These are phyloP conservation scores for Dolichotis patagonum DNA, from an alignment of 2,113 vertebrate genomes.

Conservation along the genomic window DNA sequence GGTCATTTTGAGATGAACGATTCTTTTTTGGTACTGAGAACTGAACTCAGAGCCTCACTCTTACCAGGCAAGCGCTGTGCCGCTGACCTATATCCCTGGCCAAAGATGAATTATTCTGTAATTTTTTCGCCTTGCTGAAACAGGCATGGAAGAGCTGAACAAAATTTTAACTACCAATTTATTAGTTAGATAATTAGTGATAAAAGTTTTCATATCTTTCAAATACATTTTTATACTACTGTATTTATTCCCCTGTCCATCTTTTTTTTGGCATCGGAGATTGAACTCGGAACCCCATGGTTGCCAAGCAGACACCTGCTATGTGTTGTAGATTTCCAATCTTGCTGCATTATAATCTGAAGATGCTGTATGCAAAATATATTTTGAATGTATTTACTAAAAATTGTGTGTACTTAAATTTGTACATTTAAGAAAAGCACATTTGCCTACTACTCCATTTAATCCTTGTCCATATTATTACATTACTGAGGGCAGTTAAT, in stretches of 20 bases:
- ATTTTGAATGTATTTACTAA: conserved; percentile 36
- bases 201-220: background rate
- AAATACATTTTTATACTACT: conserved; percentile 4
- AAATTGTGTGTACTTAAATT: background rate
- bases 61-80: too few species aligned
- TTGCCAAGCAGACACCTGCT: background rate
- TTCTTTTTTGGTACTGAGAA: too few species aligned
- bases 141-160: background rate
- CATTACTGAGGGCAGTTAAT: background rate
- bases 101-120: background rate
- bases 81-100: too few species aligned
- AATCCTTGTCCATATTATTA: conserved; percentile 24
- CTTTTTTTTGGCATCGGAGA: background rate
- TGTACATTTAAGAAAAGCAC: conserved; percentile 53
- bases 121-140: background rate
- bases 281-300: too few species aligned
- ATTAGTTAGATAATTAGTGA: background rate
- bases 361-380: background rate
- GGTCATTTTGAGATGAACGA: conserved; percentile 4
- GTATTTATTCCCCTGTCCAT: background rate
- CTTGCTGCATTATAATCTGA: conserved; percentile 11
- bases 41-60: too few species aligned
- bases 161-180: background rate
- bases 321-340: background rate
- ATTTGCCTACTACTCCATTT: background rate